A percentile compares a stretch with the other conserved stretches of the same genome.
phyloP scores from a whole-genome alignment of 23 tunicate species.

The Ascidia mentula region DNA sequence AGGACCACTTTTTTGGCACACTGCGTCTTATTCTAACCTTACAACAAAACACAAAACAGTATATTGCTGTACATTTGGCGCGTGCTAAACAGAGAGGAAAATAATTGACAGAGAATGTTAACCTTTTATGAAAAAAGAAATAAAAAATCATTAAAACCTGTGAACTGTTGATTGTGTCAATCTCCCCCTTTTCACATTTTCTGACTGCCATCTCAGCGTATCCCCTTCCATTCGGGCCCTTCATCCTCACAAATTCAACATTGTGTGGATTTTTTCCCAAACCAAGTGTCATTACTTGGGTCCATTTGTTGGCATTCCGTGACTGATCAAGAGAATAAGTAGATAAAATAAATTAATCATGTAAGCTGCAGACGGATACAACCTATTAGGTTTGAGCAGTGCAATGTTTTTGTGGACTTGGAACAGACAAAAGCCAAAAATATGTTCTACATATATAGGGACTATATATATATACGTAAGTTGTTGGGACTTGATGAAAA shows the following conservation, averaged over 20 bases:
- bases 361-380: no score
- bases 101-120: not conserved
- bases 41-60: not conserved
- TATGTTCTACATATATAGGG: no score
- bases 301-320: conserved; percentile 30
- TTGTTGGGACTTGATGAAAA: not conserved
- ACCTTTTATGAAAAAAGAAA: not conserved
- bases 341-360: no score
- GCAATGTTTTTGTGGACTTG: no score
- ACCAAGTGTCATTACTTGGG: conserved; percentile 65
- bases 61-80: not conserved
- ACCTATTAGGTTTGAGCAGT: no score
- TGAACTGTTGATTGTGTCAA: not conserved
- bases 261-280: conserved; percentile 32
- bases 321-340: not conserved
- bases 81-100: not conserved
- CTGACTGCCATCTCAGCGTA: conserved; percentile 93
- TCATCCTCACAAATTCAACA: conserved; percentile 76
- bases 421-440: no score
- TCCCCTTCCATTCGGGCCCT: conserved; percentile 87
- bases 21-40: no score
- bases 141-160: not conserved
- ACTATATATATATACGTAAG: no score
- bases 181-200: conserved; percentile 18
- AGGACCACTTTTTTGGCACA: no score